Percentiles rank a stretch among this genome's conserved stretches.
These are phyloP conservation scores for Solea solea DNA, from an alignment of 2,113 vertebrate genomes.

Conservation along the genomic window DNA sequence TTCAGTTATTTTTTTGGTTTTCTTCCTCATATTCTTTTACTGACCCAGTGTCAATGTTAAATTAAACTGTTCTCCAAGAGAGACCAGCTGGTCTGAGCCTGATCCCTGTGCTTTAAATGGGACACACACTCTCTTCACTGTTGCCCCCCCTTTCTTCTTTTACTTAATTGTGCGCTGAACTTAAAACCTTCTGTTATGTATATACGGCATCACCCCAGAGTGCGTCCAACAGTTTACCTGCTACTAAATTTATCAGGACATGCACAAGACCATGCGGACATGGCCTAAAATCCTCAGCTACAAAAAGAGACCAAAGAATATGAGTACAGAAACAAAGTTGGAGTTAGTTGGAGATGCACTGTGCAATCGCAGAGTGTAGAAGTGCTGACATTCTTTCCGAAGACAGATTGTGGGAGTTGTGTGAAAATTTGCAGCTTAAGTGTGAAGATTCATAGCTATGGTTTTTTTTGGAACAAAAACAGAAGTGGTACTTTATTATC, in stretches of 20 bases:
- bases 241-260: background rate
- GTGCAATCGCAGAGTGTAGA: background rate
- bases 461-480: conserved; percentile 15
- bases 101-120: conserved; percentile 1
- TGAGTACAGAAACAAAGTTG: background rate
- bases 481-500: conserved; percentile 7
- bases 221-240: background rate
- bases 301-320: background rate
- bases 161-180: background rate
- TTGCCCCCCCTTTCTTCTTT: background rate
- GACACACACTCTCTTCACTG: background rate
- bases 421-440: conserved; percentile 28
- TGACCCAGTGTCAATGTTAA: no score
- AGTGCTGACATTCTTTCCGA: background rate
- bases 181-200: background rate
- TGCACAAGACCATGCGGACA: background rate
- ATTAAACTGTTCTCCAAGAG: no score
- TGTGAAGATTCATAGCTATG: conserved; percentile 39
- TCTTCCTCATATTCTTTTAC: no score
- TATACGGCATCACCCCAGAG: background rate
- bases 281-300: background rate
- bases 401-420: conserved; percentile 29
- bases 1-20: no score
- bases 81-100: no score
- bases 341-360: conserved; percentile 11